Base-by-base conservation (phyloP, 2,888 invertebrate genomes). In the Callyntrura sp. region DNA sequence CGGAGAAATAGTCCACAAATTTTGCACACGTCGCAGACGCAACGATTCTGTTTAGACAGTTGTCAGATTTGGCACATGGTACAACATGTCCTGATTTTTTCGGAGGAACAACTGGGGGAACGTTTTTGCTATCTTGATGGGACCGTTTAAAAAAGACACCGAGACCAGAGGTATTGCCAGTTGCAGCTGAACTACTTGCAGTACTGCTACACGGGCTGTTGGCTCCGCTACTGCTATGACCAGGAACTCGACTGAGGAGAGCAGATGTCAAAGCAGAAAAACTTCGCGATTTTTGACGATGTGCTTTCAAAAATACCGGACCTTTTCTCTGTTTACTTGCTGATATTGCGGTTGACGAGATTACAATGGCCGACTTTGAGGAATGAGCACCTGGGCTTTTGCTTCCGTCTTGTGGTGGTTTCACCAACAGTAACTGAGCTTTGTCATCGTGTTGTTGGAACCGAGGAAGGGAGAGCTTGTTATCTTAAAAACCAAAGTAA, bases 11-110 rank as follows among this genome's bases (percentile, higher is more conserved):
- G 45, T 88, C 90, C 8, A 70, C 88, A 85, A 90, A 90, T 45
- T 88, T 90, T 70, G 85, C 90, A 70, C 90, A 90, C 68, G 90
- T 90, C 35, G 92, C 84, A 76, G 92, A 91, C 17, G 90, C 90
- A n/a, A 92, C 90, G 14, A 92, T 91, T 43, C 91, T 84, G 83
- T 93, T 91, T 78, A 93, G 89, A 89, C 92, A 93, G 87, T 92
- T 93, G 85, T 93, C 92, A 6, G 93, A 93, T 87, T 93, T 93
- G 90, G 93, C 91, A 91, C 88, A 91, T 23, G 90, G 86, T 62
- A 90, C 86, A 25, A 57, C 76, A 17, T 55, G 62, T 76, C 86
- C 86, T 57, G 85, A 48, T 83, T 85, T 90, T 48, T 86, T 87
- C 9, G 82, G 65, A 20, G 89, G 91, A 48, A 88, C 76, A 51